Percentiles rank a stretch among this genome's conserved stretches.
These are phyloP conservation scores for Smittia aterrima DNA, from an alignment of 2,888 invertebrate species.

Conservation along the genomic window DNA sequence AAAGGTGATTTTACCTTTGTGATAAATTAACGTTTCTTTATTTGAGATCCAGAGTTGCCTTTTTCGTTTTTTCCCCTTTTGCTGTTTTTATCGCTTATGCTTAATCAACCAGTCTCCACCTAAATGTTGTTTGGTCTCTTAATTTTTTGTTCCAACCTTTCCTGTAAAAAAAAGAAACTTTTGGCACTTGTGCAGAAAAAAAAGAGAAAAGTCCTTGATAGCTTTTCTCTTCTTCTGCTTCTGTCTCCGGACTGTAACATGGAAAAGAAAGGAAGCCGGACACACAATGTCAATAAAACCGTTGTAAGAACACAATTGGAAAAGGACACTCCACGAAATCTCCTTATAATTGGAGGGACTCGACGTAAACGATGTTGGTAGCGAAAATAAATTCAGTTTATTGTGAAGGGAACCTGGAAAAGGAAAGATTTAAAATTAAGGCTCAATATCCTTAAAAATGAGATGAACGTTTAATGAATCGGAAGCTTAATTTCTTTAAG, in stretches of 20 bases:
- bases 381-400: not conserved
- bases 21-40: not conserved
- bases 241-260: not conserved
- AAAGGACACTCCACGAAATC: slow-evolving; percentile 3
- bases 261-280: not conserved
- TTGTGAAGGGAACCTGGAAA: not conserved
- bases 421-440: too few relatives aligned
- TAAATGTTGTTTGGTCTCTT: slow-evolving; percentile 7
- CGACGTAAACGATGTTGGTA: not conserved
- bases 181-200: not conserved
- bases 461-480: too few relatives aligned
- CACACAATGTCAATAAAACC: not conserved
- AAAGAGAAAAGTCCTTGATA: too few relatives aligned
- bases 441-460: too few relatives aligned
- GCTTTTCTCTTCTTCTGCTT: not conserved
- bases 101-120: slow-evolving; percentile 14
- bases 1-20: not conserved
- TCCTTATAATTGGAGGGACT: not conserved
- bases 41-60: not conserved
- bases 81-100: not conserved
- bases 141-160: not conserved
- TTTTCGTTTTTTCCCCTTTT: not conserved
- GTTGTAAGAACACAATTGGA: not conserved
- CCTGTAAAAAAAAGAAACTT: not conserved
- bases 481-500: too few relatives aligned